Percentiles rank a stretch among this genome's conserved stretches.
phyloP scores from a whole-genome alignment of 2,113 vertebrate species.

The Rhea pennata region DNA sequence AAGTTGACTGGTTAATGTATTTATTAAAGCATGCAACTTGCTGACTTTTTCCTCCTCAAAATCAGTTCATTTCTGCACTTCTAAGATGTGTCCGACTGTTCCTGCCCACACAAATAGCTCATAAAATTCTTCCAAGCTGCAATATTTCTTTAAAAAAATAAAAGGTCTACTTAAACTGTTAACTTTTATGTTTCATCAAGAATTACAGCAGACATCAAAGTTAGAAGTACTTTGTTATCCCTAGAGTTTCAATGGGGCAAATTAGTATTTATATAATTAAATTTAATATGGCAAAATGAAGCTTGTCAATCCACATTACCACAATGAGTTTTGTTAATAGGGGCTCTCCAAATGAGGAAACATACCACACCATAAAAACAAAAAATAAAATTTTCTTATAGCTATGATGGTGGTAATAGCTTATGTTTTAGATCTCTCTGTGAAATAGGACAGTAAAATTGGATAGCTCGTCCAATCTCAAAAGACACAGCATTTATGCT shows the following conservation, averaged over 20 bases:
- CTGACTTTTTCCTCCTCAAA: not conserved
- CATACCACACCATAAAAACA: slow-evolving; percentile 6
- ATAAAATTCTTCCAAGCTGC: not conserved
- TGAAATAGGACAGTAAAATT: slow-evolving; percentile 37
- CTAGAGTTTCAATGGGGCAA: not conserved
- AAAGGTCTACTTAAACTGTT: slow-evolving; percentile 25
- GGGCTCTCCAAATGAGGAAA: slow-evolving; percentile 23
- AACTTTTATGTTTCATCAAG: slow-evolving; percentile 50
- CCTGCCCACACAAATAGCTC: not conserved
- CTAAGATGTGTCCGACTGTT: not conserved
- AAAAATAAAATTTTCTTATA: slow-evolving; percentile 16
- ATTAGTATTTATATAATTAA: slow-evolving; percentile 43
- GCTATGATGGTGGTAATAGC: slow-evolving; percentile 4
- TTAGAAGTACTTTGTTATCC: slow-evolving; percentile 40
- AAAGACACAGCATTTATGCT: not conserved
- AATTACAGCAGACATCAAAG: slow-evolving; percentile 57
- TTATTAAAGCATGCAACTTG: not conserved
- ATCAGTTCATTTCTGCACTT: not conserved
- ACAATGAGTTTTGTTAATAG: slow-evolving; percentile 23
- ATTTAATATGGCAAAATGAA: slow-evolving; percentile 37
- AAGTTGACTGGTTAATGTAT: rapidly evolving
- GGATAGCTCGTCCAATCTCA: not conserved
- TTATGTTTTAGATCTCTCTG: slow-evolving; percentile 17
- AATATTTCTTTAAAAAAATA: slow-evolving; percentile 27
- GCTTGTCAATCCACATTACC: slow-evolving; percentile 20